Evolutionary conservation across 2,113 vertebrate genomes (phyloP).

Genomic region (Leucopsar rothschildi): DNA sequence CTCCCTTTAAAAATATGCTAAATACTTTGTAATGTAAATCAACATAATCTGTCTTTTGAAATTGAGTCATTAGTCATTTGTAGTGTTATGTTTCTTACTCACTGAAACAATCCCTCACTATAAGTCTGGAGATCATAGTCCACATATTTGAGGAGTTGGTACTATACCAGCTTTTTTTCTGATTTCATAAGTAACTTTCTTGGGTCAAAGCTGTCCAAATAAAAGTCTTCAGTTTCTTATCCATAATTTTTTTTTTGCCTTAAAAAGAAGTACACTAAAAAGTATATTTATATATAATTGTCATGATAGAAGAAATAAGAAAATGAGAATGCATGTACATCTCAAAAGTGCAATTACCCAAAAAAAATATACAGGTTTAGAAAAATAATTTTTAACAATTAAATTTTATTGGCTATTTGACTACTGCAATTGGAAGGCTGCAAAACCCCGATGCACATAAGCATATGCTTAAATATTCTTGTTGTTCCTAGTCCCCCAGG

Average conservation of each 20-base stretch:
- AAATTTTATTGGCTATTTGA: background rate
- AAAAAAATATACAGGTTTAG: background rate
- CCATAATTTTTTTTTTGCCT: background rate
- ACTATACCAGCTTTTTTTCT: rapidly evolving
- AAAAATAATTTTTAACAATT: background rate
- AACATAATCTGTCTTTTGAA: background rate
- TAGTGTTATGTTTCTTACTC: background rate
- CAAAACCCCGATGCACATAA: background rate
- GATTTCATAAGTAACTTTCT: background rate
- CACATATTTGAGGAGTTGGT: background rate
- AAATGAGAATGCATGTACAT: background rate
- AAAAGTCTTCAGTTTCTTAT: background rate
- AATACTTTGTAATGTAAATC: background rate
- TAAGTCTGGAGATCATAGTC: background rate
- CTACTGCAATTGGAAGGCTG: background rate
- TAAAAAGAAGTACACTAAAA: background rate
- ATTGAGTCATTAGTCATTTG: background rate
- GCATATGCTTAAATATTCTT: background rate
- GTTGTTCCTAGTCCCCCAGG: background rate
- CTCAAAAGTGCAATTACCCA: background rate
- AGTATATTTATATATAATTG: background rate
- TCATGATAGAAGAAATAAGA: background rate
- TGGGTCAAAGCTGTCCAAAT: background rate
- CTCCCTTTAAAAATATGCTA: background rate
- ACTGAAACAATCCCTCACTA: background rate